Conservation (phyloP, 2,888 invertebrate species). For the Stratiomys singularior region DNA sequence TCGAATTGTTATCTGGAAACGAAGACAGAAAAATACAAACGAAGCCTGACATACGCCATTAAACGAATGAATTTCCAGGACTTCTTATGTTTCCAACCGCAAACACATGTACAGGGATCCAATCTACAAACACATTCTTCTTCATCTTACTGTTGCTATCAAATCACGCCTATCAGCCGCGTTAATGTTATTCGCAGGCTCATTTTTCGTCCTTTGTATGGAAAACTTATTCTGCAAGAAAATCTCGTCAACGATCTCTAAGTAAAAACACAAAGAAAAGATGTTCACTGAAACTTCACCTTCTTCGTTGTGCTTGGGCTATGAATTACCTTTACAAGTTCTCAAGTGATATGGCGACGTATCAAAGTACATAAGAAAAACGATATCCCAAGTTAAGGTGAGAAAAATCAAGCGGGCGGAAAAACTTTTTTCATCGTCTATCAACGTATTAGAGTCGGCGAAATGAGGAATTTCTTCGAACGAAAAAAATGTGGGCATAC, state of each 20-base stretch:
- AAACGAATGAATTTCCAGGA: not conserved
- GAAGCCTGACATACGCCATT: not conserved
- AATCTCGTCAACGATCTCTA: constrained; percentile 21
- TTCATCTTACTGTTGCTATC: constrained; percentile 19
- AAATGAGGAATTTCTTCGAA: not conserved
- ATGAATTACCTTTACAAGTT: constrained; percentile 21
- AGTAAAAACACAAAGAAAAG: not conserved
- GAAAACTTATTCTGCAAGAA: not conserved
- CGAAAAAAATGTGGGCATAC: not conserved
- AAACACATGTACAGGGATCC: not conserved
- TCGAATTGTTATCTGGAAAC: too few relatives aligned
- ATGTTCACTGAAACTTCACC: constrained; percentile 6
- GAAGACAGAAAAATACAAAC: too few relatives aligned
- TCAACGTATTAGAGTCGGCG: not conserved
- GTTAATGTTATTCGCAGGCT: constrained; percentile 35
- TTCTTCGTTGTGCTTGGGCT: not conserved
- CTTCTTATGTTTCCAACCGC: not conserved
- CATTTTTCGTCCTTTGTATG: constrained; percentile 12
- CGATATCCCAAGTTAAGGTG: constrained; percentile 26
- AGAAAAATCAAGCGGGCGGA: constrained; percentile 30
- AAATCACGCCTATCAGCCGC: constrained; percentile 29
- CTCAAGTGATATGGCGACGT: constrained; percentile 23
- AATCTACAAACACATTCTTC: not conserved
- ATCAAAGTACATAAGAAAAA: constrained; percentile 24
- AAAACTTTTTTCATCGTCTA: constrained; percentile 19